A percentile compares a stretch with the other conserved stretches of the same genome.
Conservation (phyloP, 2,888 invertebrate genomes). For the Malthinus seriepunctatus region DNA sequence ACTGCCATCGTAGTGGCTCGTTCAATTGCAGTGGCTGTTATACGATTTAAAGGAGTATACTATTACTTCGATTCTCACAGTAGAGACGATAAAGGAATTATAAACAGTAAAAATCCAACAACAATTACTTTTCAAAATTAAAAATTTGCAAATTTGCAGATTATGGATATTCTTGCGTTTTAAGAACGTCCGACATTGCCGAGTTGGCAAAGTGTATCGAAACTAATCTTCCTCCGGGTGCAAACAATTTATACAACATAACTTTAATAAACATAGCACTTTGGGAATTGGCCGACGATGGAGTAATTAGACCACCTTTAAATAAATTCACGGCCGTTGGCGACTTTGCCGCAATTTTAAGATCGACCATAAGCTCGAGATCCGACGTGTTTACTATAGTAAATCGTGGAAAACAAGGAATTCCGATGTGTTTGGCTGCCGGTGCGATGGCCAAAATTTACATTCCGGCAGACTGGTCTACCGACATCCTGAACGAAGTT, state of each 20-base stretch:
- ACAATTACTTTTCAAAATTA: background rate
- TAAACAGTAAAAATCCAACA: slow-evolving; percentile 39
- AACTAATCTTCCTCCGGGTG: slow-evolving; percentile 45
- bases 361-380: slow-evolving; percentile 42
- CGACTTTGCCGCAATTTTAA: slow-evolving; percentile 51
- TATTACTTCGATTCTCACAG: slow-evolving; percentile 65
- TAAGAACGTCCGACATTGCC: slow-evolving; percentile 46
- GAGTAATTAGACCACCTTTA: slow-evolving; percentile 51
- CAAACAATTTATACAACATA: slow-evolving; percentile 46
- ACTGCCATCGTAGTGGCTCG: slow-evolving; percentile 62
- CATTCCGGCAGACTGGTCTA: slow-evolving; percentile 44
- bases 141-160: slow-evolving; percentile 26
- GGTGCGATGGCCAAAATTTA: slow-evolving; percentile 46
- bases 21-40: slow-evolving; percentile 61
- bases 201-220: slow-evolving; percentile 49
- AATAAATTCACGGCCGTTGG: slow-evolving; percentile 51
- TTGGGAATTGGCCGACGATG: slow-evolving; percentile 40
- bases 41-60: slow-evolving; percentile 57
- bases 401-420: slow-evolving; percentile 47
- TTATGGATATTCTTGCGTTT: slow-evolving; percentile 52
- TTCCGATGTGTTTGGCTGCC: slow-evolving; percentile 48
- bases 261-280: slow-evolving; percentile 41
- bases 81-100: slow-evolving; percentile 60
- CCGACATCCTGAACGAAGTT: slow-evolving; percentile 47
- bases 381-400: slow-evolving; percentile 34